Percentiles rank a stretch among this genome's conserved stretches.
Conservation (phyloP, 2,888 invertebrate species). For the Allygus modestus region DNA sequence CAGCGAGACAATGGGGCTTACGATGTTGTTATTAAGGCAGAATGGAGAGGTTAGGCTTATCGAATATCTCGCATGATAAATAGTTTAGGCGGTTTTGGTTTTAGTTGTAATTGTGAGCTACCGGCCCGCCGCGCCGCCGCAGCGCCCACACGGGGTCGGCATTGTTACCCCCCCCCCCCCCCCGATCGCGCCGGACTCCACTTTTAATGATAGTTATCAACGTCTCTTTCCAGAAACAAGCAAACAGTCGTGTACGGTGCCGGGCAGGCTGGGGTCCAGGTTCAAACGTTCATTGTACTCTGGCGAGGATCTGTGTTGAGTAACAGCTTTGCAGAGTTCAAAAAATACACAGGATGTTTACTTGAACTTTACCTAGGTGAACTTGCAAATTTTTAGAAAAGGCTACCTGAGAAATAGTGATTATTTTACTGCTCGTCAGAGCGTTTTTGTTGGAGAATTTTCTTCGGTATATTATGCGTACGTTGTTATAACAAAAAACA, state of each 20-base stretch:
- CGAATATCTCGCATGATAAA: slow-evolving; percentile 51
- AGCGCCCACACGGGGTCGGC: not conserved
- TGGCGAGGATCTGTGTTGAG: too few relatives aligned
- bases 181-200: slow-evolving; percentile 5
- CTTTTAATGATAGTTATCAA: slow-evolving; percentile 62
- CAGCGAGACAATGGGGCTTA: slow-evolving; percentile 41
- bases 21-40: slow-evolving; percentile 46
- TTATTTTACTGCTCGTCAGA: too few relatives aligned
- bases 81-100: slow-evolving; percentile 48
- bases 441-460: too few relatives aligned
- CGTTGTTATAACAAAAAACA: too few relatives aligned
- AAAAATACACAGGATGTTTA: too few relatives aligned
- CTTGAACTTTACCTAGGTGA: too few relatives aligned
- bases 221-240: slow-evolving; percentile 55
- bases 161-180: not conserved
- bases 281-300: not conserved
- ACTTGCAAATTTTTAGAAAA: too few relatives aligned
- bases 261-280: not conserved
- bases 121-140: not conserved
- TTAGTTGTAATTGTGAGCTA: slow-evolving; percentile 56
- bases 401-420: too few relatives aligned
- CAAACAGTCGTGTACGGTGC: slow-evolving; percentile 49
- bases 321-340: too few relatives aligned
- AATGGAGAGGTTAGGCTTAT: slow-evolving; percentile 54
- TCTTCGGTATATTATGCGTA: too few relatives aligned